phyloP scores from a whole-genome alignment of 2,797 vertebrate genomes.

The Phyllotis vaccarum region DNA sequence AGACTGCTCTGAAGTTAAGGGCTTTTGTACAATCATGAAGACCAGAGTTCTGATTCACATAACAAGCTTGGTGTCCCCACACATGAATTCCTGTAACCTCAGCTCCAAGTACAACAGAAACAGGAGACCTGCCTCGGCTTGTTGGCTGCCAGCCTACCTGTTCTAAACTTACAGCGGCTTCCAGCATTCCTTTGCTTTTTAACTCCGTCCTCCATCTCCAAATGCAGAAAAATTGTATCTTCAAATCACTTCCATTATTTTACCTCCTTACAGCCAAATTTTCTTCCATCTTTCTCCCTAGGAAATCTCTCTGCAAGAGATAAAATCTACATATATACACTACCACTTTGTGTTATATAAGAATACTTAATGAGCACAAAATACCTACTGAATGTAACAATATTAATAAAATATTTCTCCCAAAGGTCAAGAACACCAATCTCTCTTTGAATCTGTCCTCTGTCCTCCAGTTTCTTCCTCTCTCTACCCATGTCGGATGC shows the following conservation, averaged over 20 bases:
- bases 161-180: background rate
- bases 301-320: background rate
- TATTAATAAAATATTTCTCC: background rate
- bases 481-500: background rate
- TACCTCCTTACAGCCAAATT: background rate
- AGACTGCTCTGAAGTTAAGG: background rate
- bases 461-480: background rate
- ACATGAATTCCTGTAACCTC: background rate
- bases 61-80: background rate
- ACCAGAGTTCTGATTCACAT: background rate
- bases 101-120: background rate
- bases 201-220: background rate
- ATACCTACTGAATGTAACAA: background rate
- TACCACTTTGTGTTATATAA: background rate
- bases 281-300: background rate
- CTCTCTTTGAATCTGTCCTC: background rate
- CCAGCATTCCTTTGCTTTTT: background rate
- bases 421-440: background rate
- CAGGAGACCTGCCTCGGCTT: background rate
- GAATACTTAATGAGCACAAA: background rate
- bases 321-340: background rate
- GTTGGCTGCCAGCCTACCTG: background rate
- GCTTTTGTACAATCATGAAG: background rate
- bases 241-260: background rate
- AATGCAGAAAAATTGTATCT: background rate